A percentile compares a stretch with the other conserved stretches of the same genome.
Conservation (phyloP, 2,113 vertebrate species). For the Uria aalge region DNA sequence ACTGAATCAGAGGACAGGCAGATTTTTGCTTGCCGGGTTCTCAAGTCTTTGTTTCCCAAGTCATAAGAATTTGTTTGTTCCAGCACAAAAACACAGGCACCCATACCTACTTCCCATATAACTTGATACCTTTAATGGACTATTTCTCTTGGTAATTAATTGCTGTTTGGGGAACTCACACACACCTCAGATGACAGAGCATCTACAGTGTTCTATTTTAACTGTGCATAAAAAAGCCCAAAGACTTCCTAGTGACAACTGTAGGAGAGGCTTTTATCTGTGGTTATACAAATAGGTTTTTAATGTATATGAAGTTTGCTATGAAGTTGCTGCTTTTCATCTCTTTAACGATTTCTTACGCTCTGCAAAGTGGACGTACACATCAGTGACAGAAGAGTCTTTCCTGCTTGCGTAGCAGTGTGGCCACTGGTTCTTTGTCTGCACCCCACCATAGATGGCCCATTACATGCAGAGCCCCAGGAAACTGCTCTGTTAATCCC, state of each 20-base stretch:
- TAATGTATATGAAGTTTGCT: not conserved
- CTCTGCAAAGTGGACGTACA: not conserved
- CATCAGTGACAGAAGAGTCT: not conserved
- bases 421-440: not conserved
- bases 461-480: fast-evolving
- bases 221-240: not conserved
- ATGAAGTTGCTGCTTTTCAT: not conserved
- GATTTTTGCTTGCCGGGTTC: not conserved
- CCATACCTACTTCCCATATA: not conserved
- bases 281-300: not conserved
- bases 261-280: not conserved
- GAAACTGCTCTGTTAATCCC: not conserved
- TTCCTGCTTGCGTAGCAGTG: not conserved
- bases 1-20: not conserved
- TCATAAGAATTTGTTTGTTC: not conserved
- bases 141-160: not conserved
- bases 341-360: not conserved
- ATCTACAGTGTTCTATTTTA: not conserved
- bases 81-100: not conserved
- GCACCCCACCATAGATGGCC: not conserved
- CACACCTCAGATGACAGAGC: not conserved
- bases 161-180: not conserved
- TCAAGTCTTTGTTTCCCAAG: not conserved
- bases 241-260: not conserved
- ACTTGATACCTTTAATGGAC: not conserved